Conservation (phyloP, 2,888 invertebrate genomes). For the Callyntrura guangdongensis region DNA sequence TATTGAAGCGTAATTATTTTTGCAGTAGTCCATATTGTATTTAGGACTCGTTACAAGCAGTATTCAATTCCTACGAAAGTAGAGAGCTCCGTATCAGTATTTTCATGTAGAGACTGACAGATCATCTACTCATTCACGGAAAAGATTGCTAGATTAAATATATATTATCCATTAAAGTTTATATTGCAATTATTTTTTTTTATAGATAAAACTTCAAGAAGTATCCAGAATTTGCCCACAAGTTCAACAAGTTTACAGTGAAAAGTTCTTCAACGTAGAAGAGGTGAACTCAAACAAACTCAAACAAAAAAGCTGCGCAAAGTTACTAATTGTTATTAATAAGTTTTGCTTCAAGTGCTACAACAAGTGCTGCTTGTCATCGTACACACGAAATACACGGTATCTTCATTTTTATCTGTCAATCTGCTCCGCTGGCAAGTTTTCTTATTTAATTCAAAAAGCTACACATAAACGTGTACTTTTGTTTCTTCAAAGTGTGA, state of each 20-base stretch:
- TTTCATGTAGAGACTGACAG: constrained; percentile 13
- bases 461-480: too few species aligned
- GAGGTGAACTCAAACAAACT: not conserved
- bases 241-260: not conserved
- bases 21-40: constrained; percentile 33
- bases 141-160: not conserved
- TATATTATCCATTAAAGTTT: not conserved
- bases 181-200: not conserved
- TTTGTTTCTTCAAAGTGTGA: too few species aligned
- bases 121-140: not conserved
- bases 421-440: too few species aligned
- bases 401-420: too few species aligned
- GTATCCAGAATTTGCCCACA: not conserved
- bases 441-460: too few species aligned
- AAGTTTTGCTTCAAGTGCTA: constrained; percentile 2
- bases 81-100: not conserved
- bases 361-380: not conserved
- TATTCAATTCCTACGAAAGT: constrained; percentile 22
- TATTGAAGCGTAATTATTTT: constrained; percentile 9
- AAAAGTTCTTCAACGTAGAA: not conserved
- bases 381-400: too few species aligned
- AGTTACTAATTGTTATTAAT: too few species aligned
- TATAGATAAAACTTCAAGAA: not conserved
- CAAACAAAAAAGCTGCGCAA: not conserved
- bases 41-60: not conserved